Evolutionary conservation across 1,140 invertebrate genomes (phyloP).

Genomic region (Augochlora pura): DNA sequence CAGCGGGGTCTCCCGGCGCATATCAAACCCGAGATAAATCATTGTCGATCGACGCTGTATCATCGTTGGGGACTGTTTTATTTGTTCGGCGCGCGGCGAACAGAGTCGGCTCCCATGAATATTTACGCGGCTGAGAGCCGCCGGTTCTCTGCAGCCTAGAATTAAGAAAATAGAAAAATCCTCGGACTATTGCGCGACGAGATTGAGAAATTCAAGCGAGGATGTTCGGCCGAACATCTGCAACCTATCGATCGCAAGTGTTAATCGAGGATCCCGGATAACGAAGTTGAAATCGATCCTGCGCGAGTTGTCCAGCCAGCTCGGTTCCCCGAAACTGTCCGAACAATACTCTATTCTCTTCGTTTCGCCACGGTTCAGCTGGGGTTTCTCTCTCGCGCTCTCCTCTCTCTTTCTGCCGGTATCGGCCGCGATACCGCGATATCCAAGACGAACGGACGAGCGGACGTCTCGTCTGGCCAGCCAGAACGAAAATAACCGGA

Average conservation of each 20-base stretch:
- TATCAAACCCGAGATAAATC: conserved; percentile 31
- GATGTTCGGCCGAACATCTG: too few relatives aligned
- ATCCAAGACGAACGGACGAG: conserved; percentile 6
- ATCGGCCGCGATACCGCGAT: conserved; percentile 34
- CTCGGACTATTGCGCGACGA: too few relatives aligned
- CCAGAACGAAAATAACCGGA: conserved; percentile 49
- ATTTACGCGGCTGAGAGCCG: neutral
- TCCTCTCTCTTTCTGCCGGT: neutral
- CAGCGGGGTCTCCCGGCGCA: conserved; percentile 26
- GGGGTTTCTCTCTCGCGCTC: neutral
- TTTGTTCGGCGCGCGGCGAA: neutral
- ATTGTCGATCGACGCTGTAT: neutral
- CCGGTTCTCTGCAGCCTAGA: neutral
- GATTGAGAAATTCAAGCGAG: too few relatives aligned
- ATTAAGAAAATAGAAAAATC: neutral
- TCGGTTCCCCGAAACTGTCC: neutral
- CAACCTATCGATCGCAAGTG: conserved; percentile 2
- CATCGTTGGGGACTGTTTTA: neutral
- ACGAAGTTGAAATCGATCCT: conserved; percentile 23
- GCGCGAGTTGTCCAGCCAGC: neutral
- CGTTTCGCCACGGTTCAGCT: neutral
- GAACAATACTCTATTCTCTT: neutral
- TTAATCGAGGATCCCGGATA: conserved; percentile 20
- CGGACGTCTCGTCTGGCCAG: conserved; percentile 3
- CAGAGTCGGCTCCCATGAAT: conserved; percentile 1